Percentiles rank a stretch among this genome's conserved stretches.
Conservation (phyloP, 2,888 invertebrate species). For the Melitaea athalia region DNA sequence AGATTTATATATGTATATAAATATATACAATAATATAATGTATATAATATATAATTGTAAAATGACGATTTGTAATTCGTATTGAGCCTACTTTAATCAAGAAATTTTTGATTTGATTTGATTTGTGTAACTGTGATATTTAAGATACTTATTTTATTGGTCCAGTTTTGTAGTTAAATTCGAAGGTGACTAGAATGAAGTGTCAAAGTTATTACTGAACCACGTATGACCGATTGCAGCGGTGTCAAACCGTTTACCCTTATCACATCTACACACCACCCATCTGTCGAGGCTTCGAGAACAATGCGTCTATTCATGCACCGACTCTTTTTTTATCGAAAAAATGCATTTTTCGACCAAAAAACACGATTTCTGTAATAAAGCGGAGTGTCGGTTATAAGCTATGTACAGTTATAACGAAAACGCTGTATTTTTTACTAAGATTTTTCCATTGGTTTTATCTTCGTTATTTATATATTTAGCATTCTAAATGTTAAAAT, state of each 20-base stretch:
- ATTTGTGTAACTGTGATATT: no score
- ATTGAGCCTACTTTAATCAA: no score
- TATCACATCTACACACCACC: constrained; percentile 54
- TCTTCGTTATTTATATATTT: no score
- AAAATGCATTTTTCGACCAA: constrained; percentile 49
- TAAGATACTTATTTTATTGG: no score
- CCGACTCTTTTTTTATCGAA: constrained; percentile 38
- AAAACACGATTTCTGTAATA: constrained; percentile 55
- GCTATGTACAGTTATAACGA: constrained; percentile 25
- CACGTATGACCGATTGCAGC: constrained; percentile 63
- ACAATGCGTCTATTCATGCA: constrained; percentile 56
- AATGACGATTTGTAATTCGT: no score
- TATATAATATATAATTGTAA: no score
- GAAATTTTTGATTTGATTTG: no score
- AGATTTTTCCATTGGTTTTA: neutral
- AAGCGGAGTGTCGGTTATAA: constrained; percentile 47
- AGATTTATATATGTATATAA: no score
- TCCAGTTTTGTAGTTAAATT: neutral
- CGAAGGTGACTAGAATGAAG: neutral
- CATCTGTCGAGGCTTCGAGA: constrained; percentile 68
- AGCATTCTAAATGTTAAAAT: no score
- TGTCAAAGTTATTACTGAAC: constrained; percentile 4
- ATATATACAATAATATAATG: no score
- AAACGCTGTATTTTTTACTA: neutral
- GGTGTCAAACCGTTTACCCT: constrained; percentile 76